Conservation (phyloP, 2,797 vertebrate genomes). For the Vireo griseus region DNA sequence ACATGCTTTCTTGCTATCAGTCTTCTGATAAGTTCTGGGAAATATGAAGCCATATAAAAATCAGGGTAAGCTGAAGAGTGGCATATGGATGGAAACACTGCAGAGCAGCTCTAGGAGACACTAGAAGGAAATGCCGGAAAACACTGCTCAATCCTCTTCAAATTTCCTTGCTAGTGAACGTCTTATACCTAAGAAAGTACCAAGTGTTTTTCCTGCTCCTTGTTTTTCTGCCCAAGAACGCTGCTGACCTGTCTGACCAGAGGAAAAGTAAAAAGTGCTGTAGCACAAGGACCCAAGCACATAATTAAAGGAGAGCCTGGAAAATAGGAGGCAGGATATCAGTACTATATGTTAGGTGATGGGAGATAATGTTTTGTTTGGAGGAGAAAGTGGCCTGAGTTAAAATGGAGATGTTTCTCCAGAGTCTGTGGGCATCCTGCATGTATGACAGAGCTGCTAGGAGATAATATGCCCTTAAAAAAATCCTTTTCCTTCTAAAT, state of each 20-base stretch:
- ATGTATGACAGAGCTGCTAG: not conserved
- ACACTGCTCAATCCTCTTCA: not conserved
- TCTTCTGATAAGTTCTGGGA: not conserved
- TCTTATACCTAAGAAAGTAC: not conserved
- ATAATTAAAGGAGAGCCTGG: not conserved
- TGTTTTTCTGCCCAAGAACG: fast-evolving
- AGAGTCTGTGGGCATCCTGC: not conserved
- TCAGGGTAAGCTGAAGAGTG: not conserved
- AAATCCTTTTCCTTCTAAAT: not conserved
- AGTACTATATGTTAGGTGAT: not conserved
- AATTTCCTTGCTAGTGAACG: not conserved
- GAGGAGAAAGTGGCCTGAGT: not conserved
- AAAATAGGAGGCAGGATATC: not conserved
- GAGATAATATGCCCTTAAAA: not conserved
- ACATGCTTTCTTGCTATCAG: not conserved
- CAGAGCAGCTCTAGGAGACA: not conserved
- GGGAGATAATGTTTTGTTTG: not conserved
- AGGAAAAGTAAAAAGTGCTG: not conserved
- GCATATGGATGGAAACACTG: not conserved
- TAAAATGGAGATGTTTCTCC: not conserved
- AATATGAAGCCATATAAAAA: not conserved
- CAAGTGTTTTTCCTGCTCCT: not conserved
- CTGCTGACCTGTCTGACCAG: not conserved
- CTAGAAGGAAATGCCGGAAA: not conserved
- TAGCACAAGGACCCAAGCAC: not conserved